These are phyloP conservation scores for Cosmia trapezina DNA, from an alignment of 2,888 invertebrate species.

Conservation along the genomic window DNA sequence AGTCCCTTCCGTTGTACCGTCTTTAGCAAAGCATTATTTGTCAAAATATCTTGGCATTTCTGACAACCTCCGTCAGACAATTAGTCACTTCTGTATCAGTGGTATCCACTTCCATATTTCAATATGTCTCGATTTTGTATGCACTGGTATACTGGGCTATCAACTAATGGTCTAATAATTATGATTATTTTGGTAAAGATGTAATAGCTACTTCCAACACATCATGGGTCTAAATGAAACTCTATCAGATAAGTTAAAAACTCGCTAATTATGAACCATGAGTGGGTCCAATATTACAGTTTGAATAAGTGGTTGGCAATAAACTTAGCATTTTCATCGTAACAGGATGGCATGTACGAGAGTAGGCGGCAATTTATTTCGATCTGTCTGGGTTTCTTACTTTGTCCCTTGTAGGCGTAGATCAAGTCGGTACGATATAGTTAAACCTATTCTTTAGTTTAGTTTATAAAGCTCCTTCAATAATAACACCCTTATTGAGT, in stretches of 20 bases:
- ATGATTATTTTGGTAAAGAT: not conserved
- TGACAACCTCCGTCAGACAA: slow-evolving; percentile 13
- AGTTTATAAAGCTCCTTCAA: not conserved
- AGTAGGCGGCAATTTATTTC: slow-evolving; percentile 29
- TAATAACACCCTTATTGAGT: too few species aligned
- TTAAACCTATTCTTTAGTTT: not conserved
- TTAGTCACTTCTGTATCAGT: slow-evolving; percentile 1
- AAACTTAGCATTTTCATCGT: slow-evolving; percentile 15
- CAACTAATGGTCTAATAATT: not conserved
- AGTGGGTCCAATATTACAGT: slow-evolving; percentile 3
- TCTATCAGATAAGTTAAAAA: not conserved
- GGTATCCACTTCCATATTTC: not conserved
- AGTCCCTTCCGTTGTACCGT: not conserved
- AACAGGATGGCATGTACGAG: slow-evolving; percentile 18
- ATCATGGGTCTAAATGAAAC: not conserved
- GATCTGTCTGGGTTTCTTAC: slow-evolving; percentile 7
- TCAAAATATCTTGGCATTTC: not conserved
- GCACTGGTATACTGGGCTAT: not conserved
- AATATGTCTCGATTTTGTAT: not conserved
- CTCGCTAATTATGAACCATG: not conserved
- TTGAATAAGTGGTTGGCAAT: not conserved
- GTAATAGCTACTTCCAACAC: not conserved
- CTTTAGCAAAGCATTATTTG: not conserved
- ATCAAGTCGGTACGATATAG: not conserved
- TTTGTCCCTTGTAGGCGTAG: slow-evolving; percentile 15